Conservation (phyloP, 2,888 invertebrate species). For the Tachina grossa region DNA sequence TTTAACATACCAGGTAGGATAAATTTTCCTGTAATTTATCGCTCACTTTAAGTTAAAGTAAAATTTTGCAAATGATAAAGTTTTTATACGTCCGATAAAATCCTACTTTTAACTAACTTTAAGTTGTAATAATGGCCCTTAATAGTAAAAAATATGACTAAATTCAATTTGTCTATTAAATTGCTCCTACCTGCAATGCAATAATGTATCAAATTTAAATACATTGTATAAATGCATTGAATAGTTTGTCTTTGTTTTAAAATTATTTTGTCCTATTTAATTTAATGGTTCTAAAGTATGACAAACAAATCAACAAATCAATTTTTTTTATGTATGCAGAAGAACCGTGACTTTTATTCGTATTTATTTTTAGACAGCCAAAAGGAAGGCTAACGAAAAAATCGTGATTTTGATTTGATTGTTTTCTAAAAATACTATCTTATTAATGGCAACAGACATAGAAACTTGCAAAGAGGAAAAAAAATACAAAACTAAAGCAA, state of each 20-base stretch:
- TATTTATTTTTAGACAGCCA: conserved; percentile 59
- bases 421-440: conserved; percentile 63
- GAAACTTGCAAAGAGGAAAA: conserved; percentile 19
- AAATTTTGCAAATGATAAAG: too few relatives aligned
- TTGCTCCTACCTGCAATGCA: background rate
- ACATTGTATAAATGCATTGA: background rate
- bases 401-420: conserved; percentile 69
- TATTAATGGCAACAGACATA: conserved; percentile 35
- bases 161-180: background rate
- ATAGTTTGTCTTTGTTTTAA: conserved; percentile 11
- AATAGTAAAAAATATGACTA: background rate
- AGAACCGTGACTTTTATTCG: conserved; percentile 59
- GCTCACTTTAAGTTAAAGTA: too few relatives aligned
- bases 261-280: conserved; percentile 23
- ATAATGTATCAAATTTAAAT: conserved; percentile 1
- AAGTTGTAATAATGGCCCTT: too few relatives aligned
- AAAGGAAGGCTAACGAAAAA: conserved; percentile 41
- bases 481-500: conserved; percentile 25
- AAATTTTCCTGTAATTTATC: too few relatives aligned
- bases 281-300: conserved; percentile 39
- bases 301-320: background rate
- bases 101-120: too few relatives aligned
- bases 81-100: too few relatives aligned
- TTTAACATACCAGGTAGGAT: too few relatives aligned
- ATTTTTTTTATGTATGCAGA: conserved; percentile 46